These are phyloP conservation scores for Platalea minor DNA, from an alignment of 2,797 vertebrate species.

Conservation along the genomic window DNA sequence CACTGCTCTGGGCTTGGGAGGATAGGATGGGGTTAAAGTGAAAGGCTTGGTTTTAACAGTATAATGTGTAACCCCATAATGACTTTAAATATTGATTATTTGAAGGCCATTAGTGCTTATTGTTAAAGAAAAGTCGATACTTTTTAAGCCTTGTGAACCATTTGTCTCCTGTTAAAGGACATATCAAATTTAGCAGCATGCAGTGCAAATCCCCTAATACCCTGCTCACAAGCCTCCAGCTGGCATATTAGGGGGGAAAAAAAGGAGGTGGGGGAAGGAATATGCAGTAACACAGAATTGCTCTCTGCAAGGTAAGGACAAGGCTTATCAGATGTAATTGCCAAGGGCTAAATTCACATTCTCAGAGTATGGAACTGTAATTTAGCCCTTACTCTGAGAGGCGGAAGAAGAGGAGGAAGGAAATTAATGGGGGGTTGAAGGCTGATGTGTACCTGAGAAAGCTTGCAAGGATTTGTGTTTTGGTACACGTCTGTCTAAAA, in stretches of 20 bases:
- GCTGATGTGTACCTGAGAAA: background rate
- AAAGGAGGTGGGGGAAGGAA: background rate
- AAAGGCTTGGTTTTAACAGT: slow-evolving; percentile 70
- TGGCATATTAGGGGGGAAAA: background rate
- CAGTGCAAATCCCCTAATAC: slow-evolving; percentile 81
- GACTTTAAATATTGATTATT: slow-evolving; percentile 94
- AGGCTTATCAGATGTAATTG: background rate
- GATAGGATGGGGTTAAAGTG: slow-evolving; percentile 67
- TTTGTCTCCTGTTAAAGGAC: slow-evolving; percentile 93
- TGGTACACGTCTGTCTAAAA: background rate
- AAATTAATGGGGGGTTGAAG: background rate
- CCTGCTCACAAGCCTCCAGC: slow-evolving; percentile 40
- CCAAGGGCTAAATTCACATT: background rate
- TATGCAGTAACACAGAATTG: background rate
- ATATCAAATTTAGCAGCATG: slow-evolving; percentile 87
- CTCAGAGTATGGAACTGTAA: background rate
- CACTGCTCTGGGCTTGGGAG: background rate
- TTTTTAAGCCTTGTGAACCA: slow-evolving; percentile 87
- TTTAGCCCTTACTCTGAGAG: background rate
- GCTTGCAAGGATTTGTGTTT: background rate
- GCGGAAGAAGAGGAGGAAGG: background rate
- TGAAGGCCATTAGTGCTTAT: slow-evolving; percentile 94
- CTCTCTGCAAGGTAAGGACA: slow-evolving; percentile 6
- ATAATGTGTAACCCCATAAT: slow-evolving; percentile 87
- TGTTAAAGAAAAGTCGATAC: slow-evolving; percentile 97